Conservation (phyloP, 2,888 invertebrate genomes). For the Agriotes lineatus region DNA sequence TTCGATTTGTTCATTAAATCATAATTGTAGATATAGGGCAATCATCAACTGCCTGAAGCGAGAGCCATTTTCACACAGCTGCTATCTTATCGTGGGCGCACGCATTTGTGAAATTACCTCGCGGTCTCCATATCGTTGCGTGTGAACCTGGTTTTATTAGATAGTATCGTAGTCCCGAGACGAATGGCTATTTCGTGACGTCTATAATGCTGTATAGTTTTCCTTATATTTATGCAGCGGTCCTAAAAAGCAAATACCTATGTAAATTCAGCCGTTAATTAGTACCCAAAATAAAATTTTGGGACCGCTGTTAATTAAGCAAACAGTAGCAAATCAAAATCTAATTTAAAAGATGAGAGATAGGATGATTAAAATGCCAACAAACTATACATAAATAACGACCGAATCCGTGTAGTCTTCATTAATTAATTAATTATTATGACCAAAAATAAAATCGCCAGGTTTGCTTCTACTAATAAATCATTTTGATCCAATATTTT, state of each 20-base stretch:
- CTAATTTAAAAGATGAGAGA: constrained; percentile 34
- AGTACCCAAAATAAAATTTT: constrained; percentile 28
- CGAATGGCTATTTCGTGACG: constrained; percentile 54
- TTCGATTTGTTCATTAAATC: constrained; percentile 52
- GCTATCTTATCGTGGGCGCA: constrained; percentile 27
- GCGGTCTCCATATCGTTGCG: constrained; percentile 28
- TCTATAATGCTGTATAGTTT: constrained; percentile 47
- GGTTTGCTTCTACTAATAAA: constrained; percentile 28
- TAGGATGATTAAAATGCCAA: constrained; percentile 31
- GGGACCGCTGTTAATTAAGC: constrained; percentile 34
- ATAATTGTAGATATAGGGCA: constrained; percentile 52
- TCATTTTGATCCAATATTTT: constrained; percentile 8
- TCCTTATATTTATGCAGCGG: constrained; percentile 34
- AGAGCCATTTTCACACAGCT: constrained; percentile 32
- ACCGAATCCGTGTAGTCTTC: constrained; percentile 25
- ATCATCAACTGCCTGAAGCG: constrained; percentile 39
- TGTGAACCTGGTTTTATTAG: constrained; percentile 53
- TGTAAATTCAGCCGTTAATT: constrained; percentile 33
- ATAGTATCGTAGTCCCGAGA: constrained; percentile 52
- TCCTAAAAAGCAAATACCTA: constrained; percentile 38
- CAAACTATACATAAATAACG: constrained; percentile 25
- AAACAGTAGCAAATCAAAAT: constrained; percentile 43
- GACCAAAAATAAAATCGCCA: constrained; percentile 20
- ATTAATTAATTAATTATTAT: constrained; percentile 34
- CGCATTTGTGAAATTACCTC: constrained; percentile 2